Evolutionary conservation across 2,113 vertebrate species (phyloP).

Genomic region (Labeo catla): DNA sequence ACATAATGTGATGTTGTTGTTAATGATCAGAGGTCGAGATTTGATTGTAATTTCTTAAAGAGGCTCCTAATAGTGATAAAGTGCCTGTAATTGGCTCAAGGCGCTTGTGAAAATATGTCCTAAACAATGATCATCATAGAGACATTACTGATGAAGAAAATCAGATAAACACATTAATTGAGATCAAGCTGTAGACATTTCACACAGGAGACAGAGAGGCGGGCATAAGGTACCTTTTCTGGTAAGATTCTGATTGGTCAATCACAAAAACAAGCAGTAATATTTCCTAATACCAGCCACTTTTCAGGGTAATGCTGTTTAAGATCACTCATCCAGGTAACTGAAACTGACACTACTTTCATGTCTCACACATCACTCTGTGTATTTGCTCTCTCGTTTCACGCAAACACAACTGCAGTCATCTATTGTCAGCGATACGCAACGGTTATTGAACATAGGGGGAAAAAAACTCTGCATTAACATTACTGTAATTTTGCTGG

Average conservation of each 20-base stretch:
- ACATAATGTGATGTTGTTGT: conserved; percentile 65
- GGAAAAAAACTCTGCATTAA: background rate
- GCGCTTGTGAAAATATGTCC: conserved; percentile 25
- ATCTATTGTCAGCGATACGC: too few relatives aligned
- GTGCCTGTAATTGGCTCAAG: background rate
- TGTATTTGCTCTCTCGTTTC: background rate
- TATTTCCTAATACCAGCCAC: background rate
- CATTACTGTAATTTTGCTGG: background rate
- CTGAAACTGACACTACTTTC: background rate
- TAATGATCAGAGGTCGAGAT: conserved; percentile 67
- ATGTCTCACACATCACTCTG: background rate
- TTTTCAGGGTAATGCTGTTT: background rate
- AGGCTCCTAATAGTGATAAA: conserved; percentile 32
- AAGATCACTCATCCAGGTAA: background rate
- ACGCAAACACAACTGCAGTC: background rate
- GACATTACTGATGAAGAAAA: conserved; percentile 43
- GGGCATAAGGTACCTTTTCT: background rate
- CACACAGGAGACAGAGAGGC: background rate
- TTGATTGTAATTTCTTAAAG: conserved; percentile 69
- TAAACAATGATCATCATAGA: conserved; percentile 10
- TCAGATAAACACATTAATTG: conserved; percentile 53
- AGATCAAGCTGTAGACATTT: background rate
- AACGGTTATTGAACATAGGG: background rate
- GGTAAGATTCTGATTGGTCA: background rate
- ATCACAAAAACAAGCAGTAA: background rate